Base-by-base conservation (phyloP, 2,888 invertebrate species). In the Merodon equestris region DNA sequence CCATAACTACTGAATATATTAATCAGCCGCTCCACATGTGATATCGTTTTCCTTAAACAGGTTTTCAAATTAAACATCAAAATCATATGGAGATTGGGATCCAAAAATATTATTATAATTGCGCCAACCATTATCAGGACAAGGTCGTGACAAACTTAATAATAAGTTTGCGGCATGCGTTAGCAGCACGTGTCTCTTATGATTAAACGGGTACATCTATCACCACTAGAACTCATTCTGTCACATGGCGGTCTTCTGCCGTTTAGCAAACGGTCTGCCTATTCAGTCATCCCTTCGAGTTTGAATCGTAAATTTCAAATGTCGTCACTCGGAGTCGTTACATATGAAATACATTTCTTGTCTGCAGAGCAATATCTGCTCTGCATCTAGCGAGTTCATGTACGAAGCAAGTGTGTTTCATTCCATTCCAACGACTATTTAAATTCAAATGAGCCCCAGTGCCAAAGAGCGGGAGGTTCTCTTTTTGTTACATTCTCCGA, bases 221-320 rank as follows among this genome's bases (percentile, higher is more conserved):
- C 66, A 53, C 13, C 53, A 53, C n/a, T 7, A 36, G 36, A 54
- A 54, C 45, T 68, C 45, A 45, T 58, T 68, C 19, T 58, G 51
- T 58, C 58, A 36, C 3, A n/a, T n/a, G n/a, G n/a, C n/a, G n/a
- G n/a, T n/a, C n/a, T n/a, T n/a, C n/a, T n/a, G n/a, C n/a, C n/a
- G n/a, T n/a, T n/a, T n/a, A n/a, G 58, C 57, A 51, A 51, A 34
- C 27, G 42, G 12, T 18, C 13, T 36, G 7, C 27, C 2, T 27
- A 2, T 27, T 27, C 27, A 61, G n/a, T 53, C 53, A 54, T 47
- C 61, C 54, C 38, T 12, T 48, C 54, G 48, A 53, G 60, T 70
- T 12, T n/a, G 47, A 61, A 40, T 54, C 60, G 60, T 54, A 60
- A 61, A 54, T 57, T 61, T 68, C 51, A 58, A 68, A 68, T 58